Evolutionary conservation across 1,140 invertebrate species (phyloP), one percentile per base, ranked within the genome.

Genomic region (Charaxes varanes): DNA sequence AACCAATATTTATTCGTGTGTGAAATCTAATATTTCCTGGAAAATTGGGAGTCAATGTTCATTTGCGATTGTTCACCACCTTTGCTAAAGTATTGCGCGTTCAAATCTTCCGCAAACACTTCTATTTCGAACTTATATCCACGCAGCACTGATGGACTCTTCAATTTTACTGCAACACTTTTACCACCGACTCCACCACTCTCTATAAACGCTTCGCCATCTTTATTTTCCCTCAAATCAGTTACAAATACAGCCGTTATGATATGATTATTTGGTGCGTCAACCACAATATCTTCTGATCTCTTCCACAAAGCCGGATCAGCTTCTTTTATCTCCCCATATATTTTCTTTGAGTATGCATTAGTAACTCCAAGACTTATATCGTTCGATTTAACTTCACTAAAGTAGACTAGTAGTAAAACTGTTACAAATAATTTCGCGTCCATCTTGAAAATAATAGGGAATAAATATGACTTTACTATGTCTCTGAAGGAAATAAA

Each of bases 81-180:
- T 45, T 71, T 74, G 18, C 22, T 66, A 5, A 48, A 62, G 19
- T 45, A 65, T 10, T 52, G 31, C 7, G 33, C 37, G 32, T 49
- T 70, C 0, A 61, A 65, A 37, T 64, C 49, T 13, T 46, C 57
- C 0, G 55, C 63, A 27, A 61, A 79, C 10, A 82, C 74, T 43
- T 79, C 72, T 3, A 82, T 61, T 36, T 61, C 42, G 23, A 82
- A 82, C 17, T 65, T 77, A 31, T 82, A 82, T 4, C 77, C 77
- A 31, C 77, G 53, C n/a, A 82, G 50, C 14, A 79, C 59, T 4
- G 55, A 57, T 0, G 77, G 77, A 52, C 77, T 79, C 14, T 67
- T 68, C 8, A 82, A 31, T 4, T 41, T 53, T 14, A 79, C 52
- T 0, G 64, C 70, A 1, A 82, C 73, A 64, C 54, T 72, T 30